These are phyloP conservation scores for Rafetus swinhoei DNA, from an alignment of 2,113 vertebrate species.

Conservation along the genomic window DNA sequence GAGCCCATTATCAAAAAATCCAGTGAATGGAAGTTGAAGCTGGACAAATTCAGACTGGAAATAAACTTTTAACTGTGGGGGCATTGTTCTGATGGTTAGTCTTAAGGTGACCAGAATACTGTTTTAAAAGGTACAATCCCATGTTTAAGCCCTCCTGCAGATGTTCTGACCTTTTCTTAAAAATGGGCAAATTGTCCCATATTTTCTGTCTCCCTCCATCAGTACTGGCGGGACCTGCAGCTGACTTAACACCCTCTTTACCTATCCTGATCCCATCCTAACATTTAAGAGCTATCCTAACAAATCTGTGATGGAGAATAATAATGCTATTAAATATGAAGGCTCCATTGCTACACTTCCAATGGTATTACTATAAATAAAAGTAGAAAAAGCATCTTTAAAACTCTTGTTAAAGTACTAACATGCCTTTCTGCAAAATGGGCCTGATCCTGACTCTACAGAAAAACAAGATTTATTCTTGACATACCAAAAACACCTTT, in stretches of 20 bases:
- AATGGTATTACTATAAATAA: not conserved
- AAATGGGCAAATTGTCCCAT: too few relatives aligned
- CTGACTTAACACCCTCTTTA: too few relatives aligned
- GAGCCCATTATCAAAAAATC: not conserved
- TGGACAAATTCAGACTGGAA: not conserved
- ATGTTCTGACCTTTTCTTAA: too few relatives aligned
- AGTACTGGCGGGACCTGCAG: too few relatives aligned
- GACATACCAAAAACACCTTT: not conserved
- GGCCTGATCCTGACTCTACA: not conserved
- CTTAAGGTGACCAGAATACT: too few relatives aligned
- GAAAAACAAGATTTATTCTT: not conserved
- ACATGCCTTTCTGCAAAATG: not conserved
- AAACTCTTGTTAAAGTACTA: not conserved
- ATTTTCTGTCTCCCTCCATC: too few relatives aligned
- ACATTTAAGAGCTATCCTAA: not conserved
- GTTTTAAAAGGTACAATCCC: too few relatives aligned
- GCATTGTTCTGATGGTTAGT: too few relatives aligned
- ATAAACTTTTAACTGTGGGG: not conserved
- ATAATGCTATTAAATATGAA: not conserved
- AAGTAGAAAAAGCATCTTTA: not conserved
- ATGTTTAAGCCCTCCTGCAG: too few relatives aligned
- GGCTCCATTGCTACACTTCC: not conserved
- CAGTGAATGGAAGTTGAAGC: not conserved
- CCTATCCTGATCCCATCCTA: not conserved
- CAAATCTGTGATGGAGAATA: not conserved